Conservation (phyloP, 2,797 vertebrate genomes). For the Acanthurus leucopareius region DNA sequence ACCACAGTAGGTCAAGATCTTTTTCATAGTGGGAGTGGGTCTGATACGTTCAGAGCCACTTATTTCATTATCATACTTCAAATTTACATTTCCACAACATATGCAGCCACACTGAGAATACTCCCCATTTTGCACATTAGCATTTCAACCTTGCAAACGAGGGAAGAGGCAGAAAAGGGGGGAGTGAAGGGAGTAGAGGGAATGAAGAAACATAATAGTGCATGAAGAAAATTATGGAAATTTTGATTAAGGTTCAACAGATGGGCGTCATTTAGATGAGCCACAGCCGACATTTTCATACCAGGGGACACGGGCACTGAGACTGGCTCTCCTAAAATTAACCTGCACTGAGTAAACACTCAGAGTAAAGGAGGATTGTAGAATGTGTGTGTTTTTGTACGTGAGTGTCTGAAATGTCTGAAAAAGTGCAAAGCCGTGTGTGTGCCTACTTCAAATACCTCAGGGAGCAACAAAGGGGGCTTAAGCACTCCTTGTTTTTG, state of each 20-base stretch:
- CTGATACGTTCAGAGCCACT: constrained; percentile 51
- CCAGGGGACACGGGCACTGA: constrained; percentile 45
- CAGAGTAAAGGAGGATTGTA: constrained; percentile 5
- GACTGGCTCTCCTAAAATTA: constrained; percentile 41
- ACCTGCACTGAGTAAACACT: constrained; percentile 49
- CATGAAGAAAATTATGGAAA: constrained; percentile 70
- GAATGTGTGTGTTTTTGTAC: constrained; percentile 20
- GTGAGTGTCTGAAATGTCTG: constrained; percentile 18
- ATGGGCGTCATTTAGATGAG: constrained; percentile 74
- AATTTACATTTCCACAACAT: constrained; percentile 66
- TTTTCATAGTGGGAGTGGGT: constrained; percentile 29
- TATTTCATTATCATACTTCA: constrained; percentile 68
- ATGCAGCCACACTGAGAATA: constrained; percentile 61
- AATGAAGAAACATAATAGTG: constrained; percentile 52
- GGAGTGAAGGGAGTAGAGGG: not conserved
- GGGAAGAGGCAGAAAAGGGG: constrained; percentile 34
- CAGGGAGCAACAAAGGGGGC: constrained; percentile 67
- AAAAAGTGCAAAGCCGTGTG: constrained; percentile 14
- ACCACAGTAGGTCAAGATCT: constrained; percentile 51
- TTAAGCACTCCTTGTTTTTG: constrained; percentile 60
- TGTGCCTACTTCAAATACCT: constrained; percentile 42
- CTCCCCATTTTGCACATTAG: constrained; percentile 64
- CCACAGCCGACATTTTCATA: constrained; percentile 70
- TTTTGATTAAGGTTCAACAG: constrained; percentile 79
- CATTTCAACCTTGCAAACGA: constrained; percentile 70